Base-by-base conservation (phyloP, 2,888 invertebrate genomes). In the Cremastobaeus sp. region DNA sequence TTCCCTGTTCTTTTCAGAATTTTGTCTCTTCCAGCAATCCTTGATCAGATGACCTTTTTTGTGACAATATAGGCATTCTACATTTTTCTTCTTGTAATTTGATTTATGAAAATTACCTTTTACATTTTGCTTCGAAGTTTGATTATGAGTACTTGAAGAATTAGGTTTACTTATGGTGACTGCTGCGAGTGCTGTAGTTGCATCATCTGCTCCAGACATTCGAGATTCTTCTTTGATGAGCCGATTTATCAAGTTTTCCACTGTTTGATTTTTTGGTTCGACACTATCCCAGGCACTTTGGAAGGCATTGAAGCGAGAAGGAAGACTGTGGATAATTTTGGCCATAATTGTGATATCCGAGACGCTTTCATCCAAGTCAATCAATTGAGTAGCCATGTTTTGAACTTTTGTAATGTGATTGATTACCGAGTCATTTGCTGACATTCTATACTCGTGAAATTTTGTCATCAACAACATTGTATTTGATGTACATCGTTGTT, bases 401-500 rank as follows among this genome's bases (percentile, higher is more conserved):
- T 70, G 52, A 1, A 77, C 41, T 8, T 52, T 55, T 0, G 77
- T 47, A 0, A 81, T 60, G 43, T 81, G 78, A n/a, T 77, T 74
- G 0, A 75, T 57, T 0, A 77, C 52, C 8, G 77, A 71, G 9
- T 78, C 79, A 4, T 52, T 74, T 4, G 50, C 0, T 0, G 37
- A 18, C 78, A 78, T 78, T 2, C 48, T 34, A 8, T 79, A 71
- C 1, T 68, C 74, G 25, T 79, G 76, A 32, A 80, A 78, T 9
- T 59, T 73, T 21, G 75, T 72, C 30, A 59, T 59, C 5, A 80
- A 14, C 9, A 76, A 0, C 5, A 81, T 25, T 37, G 79, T 81
- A 20, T 81, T 79, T 4, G 80, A 73, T 17, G 39, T 74, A 0
- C 77, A 76, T 54, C 77, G 78, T 34, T 81, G 78, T 57, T 80